These are phyloP conservation scores for Theodoxus fluviatilis DNA, from an alignment of 2,888 invertebrate genomes.

Conservation along the genomic window DNA sequence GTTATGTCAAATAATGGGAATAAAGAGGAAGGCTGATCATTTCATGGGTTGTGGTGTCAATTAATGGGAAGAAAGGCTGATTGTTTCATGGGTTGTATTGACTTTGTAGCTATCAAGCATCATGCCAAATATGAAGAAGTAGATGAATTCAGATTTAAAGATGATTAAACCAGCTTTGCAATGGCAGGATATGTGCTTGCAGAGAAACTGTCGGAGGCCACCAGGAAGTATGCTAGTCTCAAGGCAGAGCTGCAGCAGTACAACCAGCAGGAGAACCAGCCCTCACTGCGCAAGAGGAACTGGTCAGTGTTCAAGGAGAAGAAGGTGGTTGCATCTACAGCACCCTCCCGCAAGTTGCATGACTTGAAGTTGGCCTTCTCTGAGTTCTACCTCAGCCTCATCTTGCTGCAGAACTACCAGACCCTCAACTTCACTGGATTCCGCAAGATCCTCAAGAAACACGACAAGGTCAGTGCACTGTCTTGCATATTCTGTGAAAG, in stretches of 20 bases:
- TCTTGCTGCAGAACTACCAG: slow-evolving; percentile 96
- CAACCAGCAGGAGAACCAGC: slow-evolving; percentile 33
- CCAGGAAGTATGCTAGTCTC: slow-evolving; percentile 88
- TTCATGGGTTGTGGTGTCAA: too few relatives aligned
- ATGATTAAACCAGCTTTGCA: background rate
- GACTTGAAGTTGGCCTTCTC: slow-evolving; percentile 97
- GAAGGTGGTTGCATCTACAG: slow-evolving; percentile 33
- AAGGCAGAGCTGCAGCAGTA: slow-evolving; percentile 81
- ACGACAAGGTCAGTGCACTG: slow-evolving; percentile 86
- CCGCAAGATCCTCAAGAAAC: slow-evolving; percentile 98
- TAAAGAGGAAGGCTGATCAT: too few relatives aligned
- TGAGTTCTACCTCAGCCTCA: slow-evolving; percentile 96
- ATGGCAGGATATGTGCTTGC: too few relatives aligned
- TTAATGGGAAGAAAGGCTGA: too few relatives aligned
- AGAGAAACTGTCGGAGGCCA: slow-evolving; percentile 98
- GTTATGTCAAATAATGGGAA: too few relatives aligned
- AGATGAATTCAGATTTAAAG: too few relatives aligned
- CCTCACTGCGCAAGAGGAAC: slow-evolving; percentile 24
- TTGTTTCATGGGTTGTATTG: too few relatives aligned
- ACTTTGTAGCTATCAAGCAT: too few relatives aligned
- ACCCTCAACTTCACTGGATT: slow-evolving; percentile 98
- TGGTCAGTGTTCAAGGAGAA: background rate
- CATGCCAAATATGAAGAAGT: too few relatives aligned
- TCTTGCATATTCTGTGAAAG: too few relatives aligned
- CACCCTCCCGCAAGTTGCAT: slow-evolving; percentile 67